phyloP scores from a whole-genome alignment of 2,113 vertebrate genomes.

The Trematomus loennbergii region DNA sequence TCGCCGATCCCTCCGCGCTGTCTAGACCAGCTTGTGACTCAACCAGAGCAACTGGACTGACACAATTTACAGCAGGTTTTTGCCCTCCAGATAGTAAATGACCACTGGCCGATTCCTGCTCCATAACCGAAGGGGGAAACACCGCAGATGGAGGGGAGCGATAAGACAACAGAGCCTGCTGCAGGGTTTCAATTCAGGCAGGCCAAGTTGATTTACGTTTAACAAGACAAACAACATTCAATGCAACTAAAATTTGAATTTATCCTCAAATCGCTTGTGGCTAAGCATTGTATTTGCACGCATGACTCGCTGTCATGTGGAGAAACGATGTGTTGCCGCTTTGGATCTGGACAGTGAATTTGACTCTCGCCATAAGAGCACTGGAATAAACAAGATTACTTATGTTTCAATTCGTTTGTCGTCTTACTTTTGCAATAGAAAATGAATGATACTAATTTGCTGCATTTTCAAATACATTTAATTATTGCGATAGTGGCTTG shows the following conservation, averaged over 20 bases:
- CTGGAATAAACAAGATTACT: too few species aligned
- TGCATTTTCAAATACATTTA: neutral
- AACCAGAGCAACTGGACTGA: slow-evolving; percentile 83
- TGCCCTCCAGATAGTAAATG: slow-evolving; percentile 76
- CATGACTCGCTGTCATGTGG: neutral
- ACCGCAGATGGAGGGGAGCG: slow-evolving; percentile 45
- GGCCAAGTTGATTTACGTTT: slow-evolving; percentile 16
- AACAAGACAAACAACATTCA: slow-evolving; percentile 43
- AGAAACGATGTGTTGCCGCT: neutral
- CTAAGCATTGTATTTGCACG: neutral
- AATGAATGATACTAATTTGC: neutral
- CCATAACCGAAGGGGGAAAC: slow-evolving; percentile 42
- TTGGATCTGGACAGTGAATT: slow-evolving; percentile 1
- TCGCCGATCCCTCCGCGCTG: slow-evolving; percentile 86
- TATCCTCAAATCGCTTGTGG: too few species aligned
- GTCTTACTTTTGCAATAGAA: neutral
- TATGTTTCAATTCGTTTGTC: neutral
- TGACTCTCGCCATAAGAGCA: neutral
- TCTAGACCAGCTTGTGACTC: slow-evolving; percentile 88
- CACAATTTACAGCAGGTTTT: slow-evolving; percentile 77
- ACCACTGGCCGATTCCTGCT: slow-evolving; percentile 63
- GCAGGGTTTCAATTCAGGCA: slow-evolving; percentile 11
- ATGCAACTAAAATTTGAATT: neutral
- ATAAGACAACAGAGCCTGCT: slow-evolving; percentile 58
- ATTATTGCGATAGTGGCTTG: neutral